Evolutionary conservation across 2,888 invertebrate species (phyloP), one percentile per base, ranked within the genome.

Genomic region (Dorcus parallelipipedus): DNA sequence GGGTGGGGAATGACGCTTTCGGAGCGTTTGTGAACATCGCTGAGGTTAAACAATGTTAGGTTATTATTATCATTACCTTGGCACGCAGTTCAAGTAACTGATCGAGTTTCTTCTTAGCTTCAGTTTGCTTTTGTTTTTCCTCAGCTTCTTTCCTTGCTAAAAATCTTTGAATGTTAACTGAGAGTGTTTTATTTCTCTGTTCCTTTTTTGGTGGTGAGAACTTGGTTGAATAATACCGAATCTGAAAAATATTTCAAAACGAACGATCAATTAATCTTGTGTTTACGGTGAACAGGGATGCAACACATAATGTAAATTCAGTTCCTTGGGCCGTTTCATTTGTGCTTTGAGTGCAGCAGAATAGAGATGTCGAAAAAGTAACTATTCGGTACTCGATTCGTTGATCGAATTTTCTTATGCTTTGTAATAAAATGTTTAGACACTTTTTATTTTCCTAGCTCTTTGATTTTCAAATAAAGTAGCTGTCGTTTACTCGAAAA

Each of bases 191-290:
- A 86, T 83, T 68, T 88, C 87, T 42, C 84, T 83, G 69, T 88
- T 86, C 71, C 92, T 93, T 73, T 92, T 92, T 45, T 0, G 93
- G 91, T 1, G 93, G 90, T 62, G 88, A 85, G 73, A 90, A 93
- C 65, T 88, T 87, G 2, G 92, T 89, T 70, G 86, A 88, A 72
- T 93, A 93, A 72, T 84, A 91, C 66, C 82, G 80, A 38, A 79
- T 75, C 80, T 84, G 17, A 23, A 33, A 2, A 49, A 53, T 17
- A 41, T 41, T 41, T 41, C 7, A 14, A 10, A 41, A 14, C 4
- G 3, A 9, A 3, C 3, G 3, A 41, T 14, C 42, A 42, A 42
- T 4, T 41, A 10, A 42, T 9, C 10, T 42, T 6, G 42, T 9
- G 7, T 42, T 42, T 5, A 14, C 10, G 9, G 3, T 20, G 20